Percentiles rank a stretch among this genome's conserved stretches.
Conservation (phyloP, 2,888 invertebrate species). For the Scaptomyza tumidula region DNA sequence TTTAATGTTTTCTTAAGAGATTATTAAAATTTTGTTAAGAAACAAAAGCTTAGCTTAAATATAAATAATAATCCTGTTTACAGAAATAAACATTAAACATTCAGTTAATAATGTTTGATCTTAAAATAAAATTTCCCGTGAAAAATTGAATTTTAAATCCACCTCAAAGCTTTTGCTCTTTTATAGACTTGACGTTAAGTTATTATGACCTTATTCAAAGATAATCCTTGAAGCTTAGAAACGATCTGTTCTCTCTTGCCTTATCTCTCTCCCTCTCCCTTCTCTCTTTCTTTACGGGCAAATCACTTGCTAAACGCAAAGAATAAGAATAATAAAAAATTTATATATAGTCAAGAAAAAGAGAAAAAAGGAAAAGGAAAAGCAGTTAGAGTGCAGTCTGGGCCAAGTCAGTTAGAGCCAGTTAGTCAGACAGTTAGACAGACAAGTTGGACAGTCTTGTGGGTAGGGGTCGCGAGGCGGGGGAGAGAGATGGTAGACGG, state of each 20-base stretch:
- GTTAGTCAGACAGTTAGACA: constrained; percentile 46
- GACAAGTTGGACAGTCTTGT: constrained; percentile 16
- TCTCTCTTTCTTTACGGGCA: no score
- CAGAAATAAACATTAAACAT: no score
- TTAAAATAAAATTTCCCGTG: no score
- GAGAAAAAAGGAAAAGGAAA: constrained; percentile 20
- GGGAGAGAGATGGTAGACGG: not conserved
- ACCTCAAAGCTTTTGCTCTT: no score
- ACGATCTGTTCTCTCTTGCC: not conserved
- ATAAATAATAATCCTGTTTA: no score
- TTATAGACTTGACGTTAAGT: not conserved
- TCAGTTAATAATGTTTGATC: no score
- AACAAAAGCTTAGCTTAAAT: no score
- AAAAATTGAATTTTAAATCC: no score
- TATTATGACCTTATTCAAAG: not conserved
- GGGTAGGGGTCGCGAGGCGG: not conserved
- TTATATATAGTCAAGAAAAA: not conserved
- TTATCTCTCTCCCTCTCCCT: constrained; percentile 2
- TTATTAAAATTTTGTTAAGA: no score
- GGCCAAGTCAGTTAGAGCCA: constrained; percentile 41
- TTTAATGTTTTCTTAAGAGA: no score
- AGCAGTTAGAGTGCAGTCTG: constrained; percentile 9
- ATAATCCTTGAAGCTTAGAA: not conserved
- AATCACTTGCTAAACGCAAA: not conserved
- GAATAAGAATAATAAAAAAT: not conserved